Base-by-base conservation (phyloP, 2,797 vertebrate genomes). In the Acropternis orthonyx region DNA sequence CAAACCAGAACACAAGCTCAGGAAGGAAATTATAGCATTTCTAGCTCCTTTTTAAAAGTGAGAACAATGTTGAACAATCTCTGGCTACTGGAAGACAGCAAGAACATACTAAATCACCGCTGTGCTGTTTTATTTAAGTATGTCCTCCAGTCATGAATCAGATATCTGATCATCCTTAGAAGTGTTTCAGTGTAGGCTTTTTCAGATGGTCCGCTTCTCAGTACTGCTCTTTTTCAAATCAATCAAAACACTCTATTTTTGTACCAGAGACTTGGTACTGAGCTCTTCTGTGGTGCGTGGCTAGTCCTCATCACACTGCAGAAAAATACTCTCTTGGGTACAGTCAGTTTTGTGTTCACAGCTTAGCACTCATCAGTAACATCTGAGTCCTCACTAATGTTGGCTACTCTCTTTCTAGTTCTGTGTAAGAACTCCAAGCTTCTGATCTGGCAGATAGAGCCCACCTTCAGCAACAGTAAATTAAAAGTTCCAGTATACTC, bases 201-300 rank as follows among this genome's bases (percentile, higher is more conserved):
- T 89, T 55, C 18, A 41, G 58, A 78, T 49, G 32, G 28, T 63
- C 41, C 8, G 3, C 36, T 67, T 91, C 48, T 89, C 74, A 75
- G 22, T 55, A 43, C n/a, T 63, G 5, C 11, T 91, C 9, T 71
- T 91, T 76, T 71, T 51, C 56, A 87, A 46, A 46, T 20, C 62
- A 56, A 71, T 66, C 7, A 82, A 81, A 91, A 75, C 12, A 27
- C 34, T 39, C 2, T 9, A 32, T 54, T 54, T 54, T 32, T 54
- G 16, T 65, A 46, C 8, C 7, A 30, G 30, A 21, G 37, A 56
- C 27, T 49, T 68, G 34, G 15, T 24, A 18, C 17, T n/a, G 28
- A 48, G 34, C 20, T 15, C 30, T 63, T n/a, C 51, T 66, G 32
- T 2, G 1, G 7, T 4, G 0, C 0, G 0, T 79, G 46, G 14